Conservation (phyloP, 2,797 vertebrate genomes). For the Leptoclinus maculatus region DNA sequence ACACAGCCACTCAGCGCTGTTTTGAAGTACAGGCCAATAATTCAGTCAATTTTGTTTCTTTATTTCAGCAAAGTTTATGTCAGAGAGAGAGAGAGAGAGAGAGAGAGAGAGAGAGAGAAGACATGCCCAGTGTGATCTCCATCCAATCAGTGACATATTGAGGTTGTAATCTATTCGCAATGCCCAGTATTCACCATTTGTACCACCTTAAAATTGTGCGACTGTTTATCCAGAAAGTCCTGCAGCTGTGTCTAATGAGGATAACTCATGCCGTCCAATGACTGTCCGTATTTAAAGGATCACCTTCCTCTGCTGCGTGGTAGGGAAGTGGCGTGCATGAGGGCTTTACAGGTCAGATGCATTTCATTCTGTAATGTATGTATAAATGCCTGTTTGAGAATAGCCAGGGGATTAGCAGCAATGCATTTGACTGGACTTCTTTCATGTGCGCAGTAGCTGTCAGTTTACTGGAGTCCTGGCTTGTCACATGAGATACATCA, state of each 20-base stretch:
- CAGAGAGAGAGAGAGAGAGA: no score
- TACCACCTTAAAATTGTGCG: background rate
- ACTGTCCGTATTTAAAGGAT: conserved; percentile 16
- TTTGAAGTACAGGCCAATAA: background rate
- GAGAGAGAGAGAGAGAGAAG: no score
- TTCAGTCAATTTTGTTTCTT: background rate
- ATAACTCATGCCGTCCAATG: background rate
- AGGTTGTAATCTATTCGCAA: background rate
- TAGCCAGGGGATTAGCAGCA: conserved; percentile 58
- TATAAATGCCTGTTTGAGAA: conserved; percentile 53
- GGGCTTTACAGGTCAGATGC: conserved; percentile 62
- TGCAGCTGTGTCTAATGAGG: background rate
- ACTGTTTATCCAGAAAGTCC: conserved; percentile 5
- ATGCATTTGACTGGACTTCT: conserved; percentile 37
- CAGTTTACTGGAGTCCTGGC: background rate
- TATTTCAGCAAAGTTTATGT: background rate
- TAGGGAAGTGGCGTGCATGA: conserved; percentile 29
- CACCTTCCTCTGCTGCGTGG: conserved; percentile 19
- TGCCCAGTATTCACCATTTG: background rate
- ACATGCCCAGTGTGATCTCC: background rate
- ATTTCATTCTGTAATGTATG: conserved; percentile 69
- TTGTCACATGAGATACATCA: conserved; percentile 15
- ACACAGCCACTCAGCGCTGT: background rate
- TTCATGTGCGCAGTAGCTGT: conserved; percentile 4
- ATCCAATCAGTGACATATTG: background rate